phyloP scores from a whole-genome alignment of 2,797 vertebrate species.

The Onychomys leucogaster region DNA sequence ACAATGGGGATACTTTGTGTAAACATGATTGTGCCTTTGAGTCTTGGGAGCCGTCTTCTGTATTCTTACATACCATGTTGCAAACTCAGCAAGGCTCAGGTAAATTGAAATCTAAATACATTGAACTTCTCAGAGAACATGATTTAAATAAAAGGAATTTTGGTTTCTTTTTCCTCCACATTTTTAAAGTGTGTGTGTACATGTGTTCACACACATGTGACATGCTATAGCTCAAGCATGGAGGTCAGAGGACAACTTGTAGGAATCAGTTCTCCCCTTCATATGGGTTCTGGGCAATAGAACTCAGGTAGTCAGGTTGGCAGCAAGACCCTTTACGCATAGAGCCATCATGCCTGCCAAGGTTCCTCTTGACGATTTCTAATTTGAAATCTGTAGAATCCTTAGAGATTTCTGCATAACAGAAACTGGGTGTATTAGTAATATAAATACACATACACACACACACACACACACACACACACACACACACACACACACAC shows the following conservation, averaged over 20 bases:
- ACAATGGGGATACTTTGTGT: not conserved
- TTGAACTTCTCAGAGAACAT: not conserved
- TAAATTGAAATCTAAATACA: not conserved
- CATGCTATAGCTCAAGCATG: not conserved
- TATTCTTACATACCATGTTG: constrained; percentile 15
- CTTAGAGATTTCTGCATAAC: not conserved
- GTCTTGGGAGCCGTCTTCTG: constrained; percentile 19
- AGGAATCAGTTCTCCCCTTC: not conserved
- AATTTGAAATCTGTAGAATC: not conserved
- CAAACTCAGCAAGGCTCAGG: not conserved
- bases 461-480: not conserved
- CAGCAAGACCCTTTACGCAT: not conserved
- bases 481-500: not conserved
- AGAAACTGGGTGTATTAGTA: not conserved
- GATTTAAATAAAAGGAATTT: constrained; percentile 43
- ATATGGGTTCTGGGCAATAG: not conserved
- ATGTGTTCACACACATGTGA: not conserved
- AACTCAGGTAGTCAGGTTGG: not conserved
- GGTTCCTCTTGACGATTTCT: constrained; percentile 32
- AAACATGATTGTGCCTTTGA: not conserved
- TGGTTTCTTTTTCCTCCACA: not conserved
- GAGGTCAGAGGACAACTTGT: not conserved
- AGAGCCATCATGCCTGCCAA: not conserved
- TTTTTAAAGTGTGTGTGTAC: not conserved
- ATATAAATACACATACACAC: not conserved